Conservation (phyloP, 2,888 invertebrate genomes). For the Mechanitis mazaeus region DNA sequence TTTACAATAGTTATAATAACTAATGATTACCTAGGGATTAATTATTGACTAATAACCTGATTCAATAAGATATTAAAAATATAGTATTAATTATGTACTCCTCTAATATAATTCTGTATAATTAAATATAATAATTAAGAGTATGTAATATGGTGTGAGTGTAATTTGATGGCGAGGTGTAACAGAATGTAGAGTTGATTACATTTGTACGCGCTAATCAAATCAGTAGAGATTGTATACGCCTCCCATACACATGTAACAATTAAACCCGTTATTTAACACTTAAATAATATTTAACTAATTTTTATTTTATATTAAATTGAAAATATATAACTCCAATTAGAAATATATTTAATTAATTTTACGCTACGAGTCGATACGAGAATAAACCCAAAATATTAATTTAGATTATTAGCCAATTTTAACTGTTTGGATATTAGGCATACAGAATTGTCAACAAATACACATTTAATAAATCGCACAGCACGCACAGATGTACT, state of each 20-base stretch:
- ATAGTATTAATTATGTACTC: too few relatives aligned
- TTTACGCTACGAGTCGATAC: too few relatives aligned
- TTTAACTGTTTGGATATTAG: background rate
- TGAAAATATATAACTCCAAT: too few relatives aligned
- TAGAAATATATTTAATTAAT: too few relatives aligned
- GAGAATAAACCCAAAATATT: too few relatives aligned
- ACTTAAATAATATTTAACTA: slow-evolving; percentile 6
- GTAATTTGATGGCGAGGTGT: slow-evolving; percentile 4
- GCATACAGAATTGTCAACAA: slow-evolving; percentile 22
- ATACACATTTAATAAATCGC: slow-evolving; percentile 1
- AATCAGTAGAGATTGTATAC: slow-evolving; percentile 34
- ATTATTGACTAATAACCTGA: too few relatives aligned
- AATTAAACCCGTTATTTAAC: slow-evolving; percentile 2
- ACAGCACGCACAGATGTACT: slow-evolving; percentile 1
- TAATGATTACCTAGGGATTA: too few relatives aligned
- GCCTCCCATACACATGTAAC: slow-evolving; percentile 25
- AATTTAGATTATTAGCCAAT: too few relatives aligned
- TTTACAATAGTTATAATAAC: too few relatives aligned
- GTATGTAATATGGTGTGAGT: background rate
- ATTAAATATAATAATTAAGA: background rate
- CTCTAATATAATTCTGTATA: background rate
- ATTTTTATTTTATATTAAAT: too few relatives aligned
- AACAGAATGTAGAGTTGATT: slow-evolving; percentile 28
- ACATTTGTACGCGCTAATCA: slow-evolving; percentile 32
- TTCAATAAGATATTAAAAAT: too few relatives aligned